phyloP scores from a whole-genome alignment of 2,113 vertebrate species.

The Siniperca chuatsi region DNA sequence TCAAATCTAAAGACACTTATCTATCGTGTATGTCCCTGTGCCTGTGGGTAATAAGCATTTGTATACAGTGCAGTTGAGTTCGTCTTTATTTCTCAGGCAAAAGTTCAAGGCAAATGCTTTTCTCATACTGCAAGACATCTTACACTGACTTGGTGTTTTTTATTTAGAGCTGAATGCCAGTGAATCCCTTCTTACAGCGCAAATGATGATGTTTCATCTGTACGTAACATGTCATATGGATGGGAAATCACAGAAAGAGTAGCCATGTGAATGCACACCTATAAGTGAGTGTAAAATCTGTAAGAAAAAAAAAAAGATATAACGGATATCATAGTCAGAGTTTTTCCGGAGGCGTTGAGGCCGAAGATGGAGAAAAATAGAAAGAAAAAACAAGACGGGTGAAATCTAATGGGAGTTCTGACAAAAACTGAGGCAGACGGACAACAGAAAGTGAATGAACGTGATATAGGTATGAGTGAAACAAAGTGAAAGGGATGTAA shows the following conservation, averaged over 20 bases:
- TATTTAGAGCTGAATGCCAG: constrained; percentile 21
- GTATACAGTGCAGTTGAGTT: constrained; percentile 29
- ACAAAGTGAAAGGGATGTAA: accelerated
- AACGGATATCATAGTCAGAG: not conserved
- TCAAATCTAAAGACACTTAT: constrained; percentile 18
- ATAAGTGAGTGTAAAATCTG: not conserved
- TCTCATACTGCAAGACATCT: constrained; percentile 6
- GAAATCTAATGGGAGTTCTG: constrained; percentile 5
- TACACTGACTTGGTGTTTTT: not conserved
- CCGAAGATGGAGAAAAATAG: not conserved
- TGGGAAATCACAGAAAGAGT: not conserved
- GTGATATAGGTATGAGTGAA: constrained; percentile 7
- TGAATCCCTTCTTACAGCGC: not conserved
- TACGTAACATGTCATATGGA: not conserved
- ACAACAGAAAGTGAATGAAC: not conserved
- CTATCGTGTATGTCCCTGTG: constrained; percentile 17
- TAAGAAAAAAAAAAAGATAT: not conserved
- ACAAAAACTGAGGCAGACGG: not conserved
- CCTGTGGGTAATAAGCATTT: constrained; percentile 16
- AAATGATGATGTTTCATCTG: constrained; percentile 19
- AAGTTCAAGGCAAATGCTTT: constrained; percentile 33
- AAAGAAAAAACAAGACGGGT: not conserved
- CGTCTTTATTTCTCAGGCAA: constrained; percentile 22
- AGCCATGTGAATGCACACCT: not conserved
- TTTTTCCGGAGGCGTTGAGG: not conserved